A percentile compares a stretch with the other conserved stretches of the same genome.
Conservation (phyloP, 2,888 invertebrate genomes). For the Microchrysa polita region DNA sequence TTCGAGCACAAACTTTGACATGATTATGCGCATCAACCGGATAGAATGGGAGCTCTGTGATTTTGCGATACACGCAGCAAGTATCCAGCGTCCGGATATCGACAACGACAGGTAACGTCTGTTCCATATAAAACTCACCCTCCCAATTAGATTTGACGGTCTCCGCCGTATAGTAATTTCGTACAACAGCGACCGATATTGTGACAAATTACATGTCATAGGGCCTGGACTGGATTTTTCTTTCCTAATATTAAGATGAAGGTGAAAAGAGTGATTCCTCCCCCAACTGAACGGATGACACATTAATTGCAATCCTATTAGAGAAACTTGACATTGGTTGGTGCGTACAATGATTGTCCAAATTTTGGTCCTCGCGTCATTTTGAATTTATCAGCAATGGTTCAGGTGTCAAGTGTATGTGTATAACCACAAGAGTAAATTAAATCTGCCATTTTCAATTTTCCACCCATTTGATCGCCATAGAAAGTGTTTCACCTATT, state of each 20-base stretch:
- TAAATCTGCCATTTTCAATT: slow-evolving; percentile 26
- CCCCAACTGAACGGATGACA: no score
- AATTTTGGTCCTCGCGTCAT: not conserved
- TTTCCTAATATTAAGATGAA: no score
- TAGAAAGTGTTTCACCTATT: not conserved
- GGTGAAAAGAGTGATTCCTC: no score
- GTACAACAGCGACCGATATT: not conserved
- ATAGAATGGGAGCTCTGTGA: not conserved
- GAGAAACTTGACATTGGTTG: not conserved
- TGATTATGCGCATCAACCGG: not conserved
- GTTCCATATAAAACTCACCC: slow-evolving; percentile 5
- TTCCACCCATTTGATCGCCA: not conserved
- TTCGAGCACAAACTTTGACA: slow-evolving; percentile 16
- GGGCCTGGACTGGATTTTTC: no score
- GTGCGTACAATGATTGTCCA: no score
- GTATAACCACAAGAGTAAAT: slow-evolving; percentile 10
- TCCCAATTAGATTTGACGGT: not conserved
- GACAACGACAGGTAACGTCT: slow-evolving; percentile 21
- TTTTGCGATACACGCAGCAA: not conserved
- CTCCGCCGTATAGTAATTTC: not conserved
- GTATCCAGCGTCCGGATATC: no score
- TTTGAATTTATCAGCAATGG: slow-evolving; percentile 18
- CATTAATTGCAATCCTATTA: slow-evolving; percentile 29
- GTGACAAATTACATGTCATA: slow-evolving; percentile 18
- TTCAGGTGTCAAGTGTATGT: not conserved